These are phyloP conservation scores for Protonemura montana DNA, from an alignment of 2,888 invertebrate species.

Conservation along the genomic window DNA sequence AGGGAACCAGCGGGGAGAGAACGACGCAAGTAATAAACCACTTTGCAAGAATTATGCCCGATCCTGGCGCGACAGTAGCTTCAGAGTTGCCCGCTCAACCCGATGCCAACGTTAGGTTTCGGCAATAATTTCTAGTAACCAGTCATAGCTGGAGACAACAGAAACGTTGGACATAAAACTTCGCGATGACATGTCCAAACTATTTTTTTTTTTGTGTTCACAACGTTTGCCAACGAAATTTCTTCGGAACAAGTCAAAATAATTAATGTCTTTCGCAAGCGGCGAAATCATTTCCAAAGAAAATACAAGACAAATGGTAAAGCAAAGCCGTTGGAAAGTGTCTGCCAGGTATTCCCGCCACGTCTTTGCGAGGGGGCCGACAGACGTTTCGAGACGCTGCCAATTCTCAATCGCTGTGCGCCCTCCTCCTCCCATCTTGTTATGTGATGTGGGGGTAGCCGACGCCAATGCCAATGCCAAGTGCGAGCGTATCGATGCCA, in stretches of 20 bases:
- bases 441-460: slow-evolving; percentile 24
- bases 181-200: neutral
- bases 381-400: neutral
- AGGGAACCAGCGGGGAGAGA: neutral
- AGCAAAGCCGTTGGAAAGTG: neutral
- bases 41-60: neutral
- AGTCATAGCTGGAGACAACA: neutral
- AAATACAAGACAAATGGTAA: neutral
- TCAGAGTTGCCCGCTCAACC: neutral
- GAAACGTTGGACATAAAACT: neutral
- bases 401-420: neutral
- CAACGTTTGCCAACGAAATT: neutral
- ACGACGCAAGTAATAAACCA: neutral
- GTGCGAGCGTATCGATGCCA: neutral
- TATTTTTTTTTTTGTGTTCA: neutral
- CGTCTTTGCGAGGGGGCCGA: slow-evolving; percentile 28
- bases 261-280: neutral
- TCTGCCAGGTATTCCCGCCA: slow-evolving; percentile 34
- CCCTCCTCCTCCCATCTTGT: neutral
- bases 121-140: neutral
- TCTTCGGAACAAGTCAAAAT: neutral
- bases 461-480: neutral
- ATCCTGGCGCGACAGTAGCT: neutral
- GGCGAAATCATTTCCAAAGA: neutral
- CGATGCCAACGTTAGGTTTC: neutral